A percentile compares a stretch with the other conserved stretches of the same genome.
Evolutionary conservation across 2,888 invertebrate genomes (phyloP).

Genomic region (Carpatolechia fugitivella): DNA sequence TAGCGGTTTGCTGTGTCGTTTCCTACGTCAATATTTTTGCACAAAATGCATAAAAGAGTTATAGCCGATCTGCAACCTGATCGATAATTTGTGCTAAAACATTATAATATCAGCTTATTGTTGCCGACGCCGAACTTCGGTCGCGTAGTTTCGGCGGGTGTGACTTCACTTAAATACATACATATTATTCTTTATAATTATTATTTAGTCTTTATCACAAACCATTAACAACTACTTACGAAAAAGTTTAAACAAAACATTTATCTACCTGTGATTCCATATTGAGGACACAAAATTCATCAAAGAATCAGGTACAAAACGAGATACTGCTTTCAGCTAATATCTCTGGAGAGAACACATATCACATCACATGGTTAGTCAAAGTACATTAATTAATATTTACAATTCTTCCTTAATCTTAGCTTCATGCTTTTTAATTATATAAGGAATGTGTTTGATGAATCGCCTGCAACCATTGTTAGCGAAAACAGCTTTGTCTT

Average conservation of each 20-base stretch:
- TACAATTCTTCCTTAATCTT: slow-evolving; percentile 19
- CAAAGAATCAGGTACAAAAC: slow-evolving; percentile 3
- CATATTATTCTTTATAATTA: too few species aligned
- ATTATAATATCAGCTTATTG: too few species aligned
- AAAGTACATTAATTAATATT: background rate
- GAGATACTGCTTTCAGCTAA: slow-evolving; percentile 3
- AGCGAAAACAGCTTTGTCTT: slow-evolving; percentile 86
- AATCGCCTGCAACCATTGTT: slow-evolving; percentile 95
- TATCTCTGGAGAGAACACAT: slow-evolving; percentile 2
- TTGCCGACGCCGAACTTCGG: too few species aligned
- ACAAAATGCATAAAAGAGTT: too few species aligned
- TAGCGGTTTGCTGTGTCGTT: too few species aligned
- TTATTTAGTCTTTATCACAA: too few species aligned
- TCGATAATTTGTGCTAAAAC: too few species aligned
- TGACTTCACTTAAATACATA: too few species aligned
- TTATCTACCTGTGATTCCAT: background rate
- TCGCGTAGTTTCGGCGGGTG: too few species aligned
- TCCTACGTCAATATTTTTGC: too few species aligned
- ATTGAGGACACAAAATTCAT: background rate
- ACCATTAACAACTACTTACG: too few species aligned
- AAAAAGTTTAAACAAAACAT: background rate
- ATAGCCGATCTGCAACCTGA: too few species aligned
- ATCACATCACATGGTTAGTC: slow-evolving; percentile 4
- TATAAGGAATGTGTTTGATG: slow-evolving; percentile 85
- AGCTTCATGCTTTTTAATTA: slow-evolving; percentile 61